A percentile compares a stretch with the other conserved stretches of the same genome.
phyloP scores from a whole-genome alignment of 2,113 vertebrate species.

The Daphoenositta chrysoptera region DNA sequence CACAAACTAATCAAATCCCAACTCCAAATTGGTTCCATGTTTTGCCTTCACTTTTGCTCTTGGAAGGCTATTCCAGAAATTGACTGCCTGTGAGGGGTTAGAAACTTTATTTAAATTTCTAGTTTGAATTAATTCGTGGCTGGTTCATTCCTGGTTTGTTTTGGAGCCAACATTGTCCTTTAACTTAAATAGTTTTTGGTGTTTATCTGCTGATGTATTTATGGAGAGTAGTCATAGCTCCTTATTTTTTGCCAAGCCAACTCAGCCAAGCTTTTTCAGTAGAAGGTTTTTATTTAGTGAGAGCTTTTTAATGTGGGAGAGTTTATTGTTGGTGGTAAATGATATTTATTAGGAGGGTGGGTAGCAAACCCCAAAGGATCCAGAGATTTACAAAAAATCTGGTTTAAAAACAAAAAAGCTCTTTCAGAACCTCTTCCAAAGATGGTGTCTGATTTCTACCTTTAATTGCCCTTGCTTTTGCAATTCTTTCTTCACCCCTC shows the following conservation, averaged over 20 bases:
- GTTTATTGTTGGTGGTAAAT: slow-evolving; percentile 56
- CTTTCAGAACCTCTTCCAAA: slow-evolving; percentile 35
- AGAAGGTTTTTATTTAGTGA: slow-evolving; percentile 55
- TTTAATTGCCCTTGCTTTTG: not conserved
- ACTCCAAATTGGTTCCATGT: slow-evolving; percentile 38
- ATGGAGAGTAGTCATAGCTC: slow-evolving; percentile 46
- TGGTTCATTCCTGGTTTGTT: slow-evolving; percentile 42
- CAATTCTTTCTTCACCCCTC: not conserved
- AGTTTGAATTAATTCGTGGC: slow-evolving; percentile 46
- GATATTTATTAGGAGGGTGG: slow-evolving; percentile 61
- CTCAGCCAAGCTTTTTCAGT: slow-evolving; percentile 46
- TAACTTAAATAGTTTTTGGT: slow-evolving; percentile 50
- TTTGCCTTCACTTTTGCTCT: slow-evolving; percentile 57
- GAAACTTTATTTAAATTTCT: slow-evolving; percentile 48
- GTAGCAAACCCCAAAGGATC: slow-evolving; percentile 36
- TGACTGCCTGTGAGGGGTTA: slow-evolving; percentile 11
- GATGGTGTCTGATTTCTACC: slow-evolving; percentile 28
- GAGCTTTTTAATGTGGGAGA: slow-evolving; percentile 49
- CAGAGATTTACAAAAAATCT: not conserved
- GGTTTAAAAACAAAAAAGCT: slow-evolving; percentile 19
- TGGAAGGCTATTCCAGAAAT: slow-evolving; percentile 23
- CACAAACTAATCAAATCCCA: slow-evolving; percentile 6
- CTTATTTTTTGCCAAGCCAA: slow-evolving; percentile 39
- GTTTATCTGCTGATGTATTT: slow-evolving; percentile 56
- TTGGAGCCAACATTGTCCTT: slow-evolving; percentile 62